These are phyloP conservation scores for Orbicella faveolata DNA, from an alignment of 64 coral and sea anemone species.

Conservation along the genomic window DNA sequence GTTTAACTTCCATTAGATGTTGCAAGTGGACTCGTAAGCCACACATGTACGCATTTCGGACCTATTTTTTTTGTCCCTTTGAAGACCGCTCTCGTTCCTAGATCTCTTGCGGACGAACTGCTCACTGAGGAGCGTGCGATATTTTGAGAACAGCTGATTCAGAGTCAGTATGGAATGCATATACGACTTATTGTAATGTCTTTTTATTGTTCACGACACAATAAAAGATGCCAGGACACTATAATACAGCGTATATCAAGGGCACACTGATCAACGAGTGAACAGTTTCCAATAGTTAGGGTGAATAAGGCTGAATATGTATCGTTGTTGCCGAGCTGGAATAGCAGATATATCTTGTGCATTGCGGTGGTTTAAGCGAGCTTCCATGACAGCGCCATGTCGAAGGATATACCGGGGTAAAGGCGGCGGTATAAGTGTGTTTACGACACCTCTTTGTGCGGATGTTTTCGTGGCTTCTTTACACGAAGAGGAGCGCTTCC, in stretches of 20 bases:
- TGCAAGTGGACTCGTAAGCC: too few species aligned
- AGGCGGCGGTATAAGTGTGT: conserved; percentile 34
- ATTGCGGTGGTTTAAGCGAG: background rate
- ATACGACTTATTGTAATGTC: background rate
- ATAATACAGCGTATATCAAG: background rate
- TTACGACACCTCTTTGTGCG: conserved; percentile 46
- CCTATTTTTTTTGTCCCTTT: too few species aligned
- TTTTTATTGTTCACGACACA: too few species aligned
- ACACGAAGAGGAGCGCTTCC: conserved; percentile 10
- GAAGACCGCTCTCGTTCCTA: too few species aligned
- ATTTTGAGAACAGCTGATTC: background rate
- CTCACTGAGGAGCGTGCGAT: background rate
- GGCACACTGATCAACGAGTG: background rate
- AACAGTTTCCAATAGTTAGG: background rate
- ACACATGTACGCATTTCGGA: too few species aligned
- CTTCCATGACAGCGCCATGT: background rate
- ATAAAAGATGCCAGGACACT: background rate
- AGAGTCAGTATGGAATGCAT: background rate
- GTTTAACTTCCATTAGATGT: too few species aligned
- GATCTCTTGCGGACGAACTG: too few species aligned
- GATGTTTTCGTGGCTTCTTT: conserved; percentile 54
- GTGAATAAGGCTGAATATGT: background rate
- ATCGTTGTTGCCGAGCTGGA: background rate
- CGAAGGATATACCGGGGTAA: conserved; percentile 25
- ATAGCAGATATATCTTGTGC: background rate